These are phyloP conservation scores for Muricea muricata DNA, from an alignment of 92 coral and sea anemone genomes.

Conservation along the genomic window DNA sequence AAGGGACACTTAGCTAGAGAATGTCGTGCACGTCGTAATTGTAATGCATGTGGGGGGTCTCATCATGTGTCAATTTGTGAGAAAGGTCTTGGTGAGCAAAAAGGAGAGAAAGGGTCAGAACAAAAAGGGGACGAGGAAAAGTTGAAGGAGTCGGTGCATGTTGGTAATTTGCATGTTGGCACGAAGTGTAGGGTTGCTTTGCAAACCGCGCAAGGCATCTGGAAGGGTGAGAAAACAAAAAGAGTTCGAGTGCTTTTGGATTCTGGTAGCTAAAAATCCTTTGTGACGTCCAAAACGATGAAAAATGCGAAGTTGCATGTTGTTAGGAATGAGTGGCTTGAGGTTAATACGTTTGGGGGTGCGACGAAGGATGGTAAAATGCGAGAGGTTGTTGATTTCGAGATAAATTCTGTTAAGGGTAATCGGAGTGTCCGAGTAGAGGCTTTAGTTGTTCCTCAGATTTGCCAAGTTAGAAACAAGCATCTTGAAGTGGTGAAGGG, in stretches of 20 bases:
- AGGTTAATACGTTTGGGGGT: slow-evolving; percentile 57
- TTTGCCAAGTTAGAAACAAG: slow-evolving; percentile 29
- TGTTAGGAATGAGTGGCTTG: slow-evolving; percentile 57
- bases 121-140: background rate
- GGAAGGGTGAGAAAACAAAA: slow-evolving; percentile 52
- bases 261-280: slow-evolving; percentile 68
- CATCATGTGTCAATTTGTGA: slow-evolving; percentile 64
- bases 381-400: slow-evolving; percentile 24
- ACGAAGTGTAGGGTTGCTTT: slow-evolving; percentile 59
- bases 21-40: slow-evolving; percentile 28
- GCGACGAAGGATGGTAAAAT: slow-evolving; percentile 27
- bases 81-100: background rate
- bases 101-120: background rate
- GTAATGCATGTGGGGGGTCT: slow-evolving; percentile 50
- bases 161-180: slow-evolving; percentile 39
- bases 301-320: slow-evolving; percentile 32
- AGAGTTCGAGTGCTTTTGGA: slow-evolving; percentile 70
- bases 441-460: slow-evolving; percentile 45
- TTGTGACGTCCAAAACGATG: slow-evolving; percentile 49
- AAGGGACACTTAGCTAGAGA: slow-evolving; percentile 58
- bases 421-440: slow-evolving; percentile 26
- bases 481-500: slow-evolving; percentile 46
- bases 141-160: background rate
- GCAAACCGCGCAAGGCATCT: slow-evolving; percentile 66
- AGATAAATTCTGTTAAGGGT: slow-evolving; percentile 37